Conservation (phyloP, 2,113 vertebrate species). For the Oxyruncus cristatus region DNA sequence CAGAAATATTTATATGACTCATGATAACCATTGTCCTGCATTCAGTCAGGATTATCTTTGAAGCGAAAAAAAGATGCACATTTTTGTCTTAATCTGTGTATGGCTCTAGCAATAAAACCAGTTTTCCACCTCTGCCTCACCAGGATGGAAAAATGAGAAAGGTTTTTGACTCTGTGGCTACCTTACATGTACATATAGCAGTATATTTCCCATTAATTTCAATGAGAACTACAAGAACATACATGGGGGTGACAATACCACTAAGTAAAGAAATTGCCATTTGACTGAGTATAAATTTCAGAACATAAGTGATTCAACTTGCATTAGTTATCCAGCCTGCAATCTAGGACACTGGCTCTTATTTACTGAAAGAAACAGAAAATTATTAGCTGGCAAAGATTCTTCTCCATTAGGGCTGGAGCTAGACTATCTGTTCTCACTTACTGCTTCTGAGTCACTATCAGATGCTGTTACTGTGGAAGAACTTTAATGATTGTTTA, state of each 20-base stretch:
- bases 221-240: not conserved
- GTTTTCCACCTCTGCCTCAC: not conserved
- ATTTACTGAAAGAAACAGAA: slow-evolving; percentile 19
- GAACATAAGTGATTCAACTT: not conserved
- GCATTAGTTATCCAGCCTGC: not conserved
- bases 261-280: not conserved
- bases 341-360: not conserved
- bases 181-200: not conserved
- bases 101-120: not conserved
- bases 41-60: not conserved
- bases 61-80: not conserved
- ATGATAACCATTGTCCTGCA: not conserved
- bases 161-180: not conserved
- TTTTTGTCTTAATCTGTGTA: not conserved
- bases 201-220: not conserved
- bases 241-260: not conserved
- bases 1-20: not conserved
- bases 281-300: not conserved
- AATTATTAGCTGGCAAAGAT: slow-evolving; percentile 23
- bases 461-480: not conserved
- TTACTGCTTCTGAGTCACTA: slow-evolving; percentile 10
- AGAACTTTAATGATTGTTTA: slow-evolving; percentile 41
- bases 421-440: not conserved
- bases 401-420: slow-evolving; percentile 11
- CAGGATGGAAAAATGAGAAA: not conserved